These are phyloP conservation scores for Telmatochromis brichardi DNA, from an alignment of 2,113 vertebrate genomes.

Conservation along the genomic window DNA sequence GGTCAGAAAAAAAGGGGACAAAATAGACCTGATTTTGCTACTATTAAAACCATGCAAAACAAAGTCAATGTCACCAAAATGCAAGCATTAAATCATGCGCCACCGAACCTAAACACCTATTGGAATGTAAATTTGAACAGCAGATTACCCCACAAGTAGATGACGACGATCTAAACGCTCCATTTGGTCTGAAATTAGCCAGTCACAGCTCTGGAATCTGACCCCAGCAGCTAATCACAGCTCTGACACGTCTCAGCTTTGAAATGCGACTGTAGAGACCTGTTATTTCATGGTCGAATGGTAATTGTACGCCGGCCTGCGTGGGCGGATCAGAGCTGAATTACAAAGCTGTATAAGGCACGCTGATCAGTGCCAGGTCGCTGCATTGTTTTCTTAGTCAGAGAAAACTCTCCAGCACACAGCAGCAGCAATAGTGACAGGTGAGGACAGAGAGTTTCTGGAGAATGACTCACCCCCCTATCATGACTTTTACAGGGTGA, in stretches of 20 bases:
- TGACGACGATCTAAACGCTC: background rate
- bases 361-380: background rate
- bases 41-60: background rate
- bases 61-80: background rate
- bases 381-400: background rate
- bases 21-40: background rate
- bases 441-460: slow-evolving; percentile 1
- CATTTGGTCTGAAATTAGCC: slow-evolving; percentile 4
- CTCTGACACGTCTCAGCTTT: background rate
- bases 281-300: slow-evolving; percentile 11
- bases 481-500: background rate
- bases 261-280: background rate
- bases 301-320: slow-evolving; percentile 1
- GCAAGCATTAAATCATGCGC: background rate
- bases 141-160: background rate
- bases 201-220: background rate
- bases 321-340: background rate
- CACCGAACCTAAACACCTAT: background rate
- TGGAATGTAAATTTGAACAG: background rate
- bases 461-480: slow-evolving; percentile 18
- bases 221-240: slow-evolving; percentile 1
- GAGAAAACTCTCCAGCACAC: background rate
- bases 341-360: background rate
- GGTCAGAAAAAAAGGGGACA: background rate
- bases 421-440: background rate